Evolutionary conservation across 2,113 vertebrate genomes (phyloP).

Genomic region (Myotis lucifugus): DNA sequence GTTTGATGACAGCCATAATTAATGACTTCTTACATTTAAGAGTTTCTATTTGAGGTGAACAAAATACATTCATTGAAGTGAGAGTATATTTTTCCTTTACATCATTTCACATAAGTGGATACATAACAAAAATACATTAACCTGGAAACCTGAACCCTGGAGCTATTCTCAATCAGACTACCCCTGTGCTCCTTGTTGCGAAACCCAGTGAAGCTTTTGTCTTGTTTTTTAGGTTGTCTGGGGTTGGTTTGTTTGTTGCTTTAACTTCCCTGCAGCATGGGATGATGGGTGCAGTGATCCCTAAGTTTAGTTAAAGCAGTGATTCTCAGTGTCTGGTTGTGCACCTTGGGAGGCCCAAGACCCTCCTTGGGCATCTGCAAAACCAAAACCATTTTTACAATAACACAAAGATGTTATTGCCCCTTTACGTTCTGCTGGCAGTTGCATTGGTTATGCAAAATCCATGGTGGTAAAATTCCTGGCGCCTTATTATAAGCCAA

Average conservation of each 20-base stretch:
- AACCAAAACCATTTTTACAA: constrained; percentile 9
- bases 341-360: accelerated
- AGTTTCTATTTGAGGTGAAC: constrained; percentile 6
- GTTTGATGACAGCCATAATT: constrained; percentile 61
- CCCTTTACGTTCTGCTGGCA: neutral
- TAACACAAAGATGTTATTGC: neutral
- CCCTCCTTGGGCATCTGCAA: neutral
- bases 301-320: neutral
- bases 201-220: neutral
- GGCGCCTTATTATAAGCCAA: neutral
- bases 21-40: constrained; percentile 61
- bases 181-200: neutral
- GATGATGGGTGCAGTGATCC: neutral
- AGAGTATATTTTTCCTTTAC: neutral
- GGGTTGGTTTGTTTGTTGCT: neutral
- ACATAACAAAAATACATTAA: neutral
- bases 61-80: neutral
- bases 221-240: neutral
- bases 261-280: neutral
- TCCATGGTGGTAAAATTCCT: neutral
- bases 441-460: constrained; percentile 24
- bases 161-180: neutral
- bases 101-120: neutral
- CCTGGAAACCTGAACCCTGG: neutral
- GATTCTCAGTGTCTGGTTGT: neutral